phyloP scores from a whole-genome alignment of 2,113 vertebrate genomes.

The Lamprologus tigripictilis region DNA sequence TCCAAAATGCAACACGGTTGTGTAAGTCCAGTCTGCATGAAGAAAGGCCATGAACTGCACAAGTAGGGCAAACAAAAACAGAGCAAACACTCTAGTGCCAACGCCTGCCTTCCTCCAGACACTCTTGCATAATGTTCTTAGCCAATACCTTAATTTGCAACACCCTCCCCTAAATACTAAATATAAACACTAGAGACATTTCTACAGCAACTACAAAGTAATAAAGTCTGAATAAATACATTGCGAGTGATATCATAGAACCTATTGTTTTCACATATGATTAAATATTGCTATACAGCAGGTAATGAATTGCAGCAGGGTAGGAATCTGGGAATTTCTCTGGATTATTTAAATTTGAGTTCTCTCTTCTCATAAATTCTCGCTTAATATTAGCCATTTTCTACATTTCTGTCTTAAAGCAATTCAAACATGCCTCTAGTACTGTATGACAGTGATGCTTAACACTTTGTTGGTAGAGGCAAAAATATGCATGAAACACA shows the following conservation, averaged over 20 bases:
- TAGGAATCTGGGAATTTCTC: not conserved
- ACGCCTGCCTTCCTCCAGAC: constrained; percentile 40
- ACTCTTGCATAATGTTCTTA: constrained; percentile 47
- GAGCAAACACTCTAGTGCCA: constrained; percentile 47
- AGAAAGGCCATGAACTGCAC: constrained; percentile 45
- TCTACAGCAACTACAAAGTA: not conserved
- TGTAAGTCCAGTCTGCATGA: constrained; percentile 30
- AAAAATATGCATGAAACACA: not conserved
- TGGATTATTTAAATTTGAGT: not conserved
- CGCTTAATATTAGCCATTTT: not conserved
- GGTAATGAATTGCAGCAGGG: not conserved
- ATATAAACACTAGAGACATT: not conserved
- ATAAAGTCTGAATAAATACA: not conserved
- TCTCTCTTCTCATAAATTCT: not conserved
- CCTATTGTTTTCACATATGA: not conserved
- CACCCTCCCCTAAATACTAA: constrained; percentile 29
- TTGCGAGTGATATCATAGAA: not conserved
- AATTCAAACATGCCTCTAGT: not conserved
- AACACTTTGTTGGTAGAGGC: not conserved
- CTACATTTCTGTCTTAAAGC: not conserved
- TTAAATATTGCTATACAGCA: not conserved
- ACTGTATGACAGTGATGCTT: not conserved
- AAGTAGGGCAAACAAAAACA: constrained; percentile 54
- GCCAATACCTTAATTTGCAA: constrained; percentile 27
- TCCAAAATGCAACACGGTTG: constrained; percentile 27